Evolutionary conservation across 2,888 invertebrate species (phyloP).

Genomic region (Drosophila anceps): DNA sequence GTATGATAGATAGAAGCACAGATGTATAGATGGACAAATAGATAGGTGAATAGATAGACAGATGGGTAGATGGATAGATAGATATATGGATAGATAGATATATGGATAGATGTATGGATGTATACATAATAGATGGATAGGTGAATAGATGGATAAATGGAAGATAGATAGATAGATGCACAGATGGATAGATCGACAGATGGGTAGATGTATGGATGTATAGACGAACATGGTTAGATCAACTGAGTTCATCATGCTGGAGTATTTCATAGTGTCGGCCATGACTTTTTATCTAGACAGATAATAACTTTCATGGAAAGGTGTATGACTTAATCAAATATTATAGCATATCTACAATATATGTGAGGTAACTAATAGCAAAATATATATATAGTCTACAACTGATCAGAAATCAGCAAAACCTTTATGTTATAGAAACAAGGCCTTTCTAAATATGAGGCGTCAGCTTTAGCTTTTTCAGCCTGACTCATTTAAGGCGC

Average conservation of each 20-base stretch:
- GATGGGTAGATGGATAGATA: no score
- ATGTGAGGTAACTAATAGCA: neutral
- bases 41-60: no score
- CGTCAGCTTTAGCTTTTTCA: neutral
- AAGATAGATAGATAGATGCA: no score
- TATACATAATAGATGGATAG: no score
- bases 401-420: neutral
- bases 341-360: neutral
- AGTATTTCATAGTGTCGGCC: no score
- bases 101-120: no score
- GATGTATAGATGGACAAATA: no score
- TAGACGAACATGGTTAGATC: neutral
- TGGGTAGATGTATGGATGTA: no score
- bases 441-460: neutral
- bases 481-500: neutral
- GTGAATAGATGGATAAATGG: no score
- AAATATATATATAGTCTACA: neutral
- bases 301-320: neutral
- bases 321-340: neutral
- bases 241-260: neutral
- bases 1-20: no score
- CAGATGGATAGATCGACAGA: no score
- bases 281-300: neutral
- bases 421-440: neutral
- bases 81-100: no score